Evolutionary conservation across 2,113 vertebrate species (phyloP).

Genomic region (Dromaius novaehollandiae): DNA sequence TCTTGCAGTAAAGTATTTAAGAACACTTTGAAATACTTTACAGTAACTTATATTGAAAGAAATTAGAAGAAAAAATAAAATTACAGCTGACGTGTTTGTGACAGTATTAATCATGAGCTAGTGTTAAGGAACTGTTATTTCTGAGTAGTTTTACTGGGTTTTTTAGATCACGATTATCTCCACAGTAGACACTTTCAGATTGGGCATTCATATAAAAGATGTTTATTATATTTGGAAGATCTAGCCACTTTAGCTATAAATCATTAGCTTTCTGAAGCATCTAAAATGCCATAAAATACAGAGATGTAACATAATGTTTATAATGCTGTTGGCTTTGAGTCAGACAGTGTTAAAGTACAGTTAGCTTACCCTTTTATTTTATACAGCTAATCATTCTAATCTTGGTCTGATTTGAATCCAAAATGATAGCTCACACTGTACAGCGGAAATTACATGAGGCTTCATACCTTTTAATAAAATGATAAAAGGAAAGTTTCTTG

Average conservation of each 20-base stretch:
- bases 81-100: background rate
- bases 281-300: background rate
- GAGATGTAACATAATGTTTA: background rate
- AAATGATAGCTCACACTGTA: background rate
- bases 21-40: background rate
- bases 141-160: background rate
- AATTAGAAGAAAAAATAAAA: background rate
- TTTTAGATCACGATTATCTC: background rate
- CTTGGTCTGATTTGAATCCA: background rate
- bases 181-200: background rate
- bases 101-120: background rate
- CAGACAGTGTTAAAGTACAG: background rate
- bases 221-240: background rate
- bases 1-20: background rate
- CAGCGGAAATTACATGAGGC: background rate
- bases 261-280: background rate
- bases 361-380: constrained; percentile 3
- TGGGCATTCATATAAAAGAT: background rate
- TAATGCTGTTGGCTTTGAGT: background rate
- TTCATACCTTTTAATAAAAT: background rate
- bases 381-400: background rate
- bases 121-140: background rate
- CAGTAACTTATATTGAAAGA: background rate
- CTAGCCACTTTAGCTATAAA: background rate
- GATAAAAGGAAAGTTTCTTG: background rate